These are phyloP conservation scores for Perca flavescens DNA, from an alignment of 2,113 vertebrate species.

Conservation along the genomic window DNA sequence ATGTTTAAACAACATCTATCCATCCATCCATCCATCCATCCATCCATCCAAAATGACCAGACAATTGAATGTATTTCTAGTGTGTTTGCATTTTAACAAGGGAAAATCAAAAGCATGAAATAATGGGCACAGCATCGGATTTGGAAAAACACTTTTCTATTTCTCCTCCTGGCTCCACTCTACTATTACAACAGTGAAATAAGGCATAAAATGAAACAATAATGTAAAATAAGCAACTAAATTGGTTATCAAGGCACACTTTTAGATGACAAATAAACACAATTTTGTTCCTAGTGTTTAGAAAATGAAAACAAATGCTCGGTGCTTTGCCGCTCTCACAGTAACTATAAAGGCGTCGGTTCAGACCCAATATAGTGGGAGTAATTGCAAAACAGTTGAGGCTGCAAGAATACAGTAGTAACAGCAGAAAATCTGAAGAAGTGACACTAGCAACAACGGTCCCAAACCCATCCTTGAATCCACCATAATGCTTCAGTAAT, in stretches of 20 bases:
- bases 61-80: neutral
- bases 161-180: neutral
- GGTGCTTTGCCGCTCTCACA: constrained; percentile 23
- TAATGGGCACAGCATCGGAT: neutral
- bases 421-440: constrained; percentile 45
- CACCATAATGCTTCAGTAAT: constrained; percentile 8
- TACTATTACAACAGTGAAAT: constrained; percentile 3
- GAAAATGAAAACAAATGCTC: constrained; percentile 38
- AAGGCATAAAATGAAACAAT: constrained; percentile 1
- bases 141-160: neutral
- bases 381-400: constrained; percentile 52
- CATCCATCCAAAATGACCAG: neutral
- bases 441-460: neutral
- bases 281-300: constrained; percentile 23
- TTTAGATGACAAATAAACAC: constrained; percentile 19
- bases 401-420: constrained; percentile 39
- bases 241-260: constrained; percentile 7
- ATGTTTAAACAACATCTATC: neutral
- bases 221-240: constrained; percentile 8
- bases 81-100: neutral
- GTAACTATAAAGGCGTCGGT: constrained; percentile 13
- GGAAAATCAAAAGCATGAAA: constrained; percentile 25
- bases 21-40: neutral
- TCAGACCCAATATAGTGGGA: neutral
- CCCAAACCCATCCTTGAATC: neutral